A percentile compares a stretch with the other conserved stretches of the same genome.
Conservation (phyloP, 2,888 invertebrate genomes). For the Campopleginae sp. region DNA sequence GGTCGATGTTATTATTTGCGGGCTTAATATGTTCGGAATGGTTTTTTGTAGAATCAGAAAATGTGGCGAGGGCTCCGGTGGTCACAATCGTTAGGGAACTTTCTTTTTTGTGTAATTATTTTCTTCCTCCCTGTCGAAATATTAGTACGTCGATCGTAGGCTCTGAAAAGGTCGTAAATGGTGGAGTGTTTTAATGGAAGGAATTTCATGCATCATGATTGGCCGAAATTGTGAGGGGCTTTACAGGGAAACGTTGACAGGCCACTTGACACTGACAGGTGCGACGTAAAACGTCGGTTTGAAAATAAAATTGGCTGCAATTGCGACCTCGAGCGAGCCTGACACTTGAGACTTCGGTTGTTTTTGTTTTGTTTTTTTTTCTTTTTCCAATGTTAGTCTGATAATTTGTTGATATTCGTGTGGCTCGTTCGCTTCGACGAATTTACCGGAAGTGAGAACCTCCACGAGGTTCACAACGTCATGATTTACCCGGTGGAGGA, state of each 20-base stretch:
- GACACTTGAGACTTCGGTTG: conserved; percentile 34
- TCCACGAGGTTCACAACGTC: conserved; percentile 15
- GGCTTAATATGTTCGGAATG: neutral
- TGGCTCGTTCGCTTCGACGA: neutral
- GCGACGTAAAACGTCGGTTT: conserved; percentile 43
- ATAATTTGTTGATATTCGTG: conserved; percentile 45
- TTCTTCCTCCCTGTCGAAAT: conserved; percentile 11
- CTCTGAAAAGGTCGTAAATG: neutral
- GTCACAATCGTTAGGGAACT: neutral
- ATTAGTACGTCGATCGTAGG: neutral
- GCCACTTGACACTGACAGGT: conserved; percentile 50
- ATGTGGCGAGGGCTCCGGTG: neutral
- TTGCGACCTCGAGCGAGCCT: conserved; percentile 20
- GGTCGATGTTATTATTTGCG: neutral
- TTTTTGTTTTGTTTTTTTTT: conserved; percentile 22
- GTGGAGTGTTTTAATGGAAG: neutral
- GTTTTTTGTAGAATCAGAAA: neutral
- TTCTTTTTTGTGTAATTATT: conserved; percentile 17
- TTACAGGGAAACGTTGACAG: conserved; percentile 10
- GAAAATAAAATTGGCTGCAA: conserved; percentile 39
- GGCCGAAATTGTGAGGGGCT: conserved; percentile 31
- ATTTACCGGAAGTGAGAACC: conserved; percentile 41
- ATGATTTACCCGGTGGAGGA: conserved; percentile 31
- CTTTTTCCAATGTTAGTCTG: neutral
- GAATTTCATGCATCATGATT: conserved; percentile 31